phyloP scores from a whole-genome alignment of 2,113 vertebrate genomes.

The Melospiza georgiana region DNA sequence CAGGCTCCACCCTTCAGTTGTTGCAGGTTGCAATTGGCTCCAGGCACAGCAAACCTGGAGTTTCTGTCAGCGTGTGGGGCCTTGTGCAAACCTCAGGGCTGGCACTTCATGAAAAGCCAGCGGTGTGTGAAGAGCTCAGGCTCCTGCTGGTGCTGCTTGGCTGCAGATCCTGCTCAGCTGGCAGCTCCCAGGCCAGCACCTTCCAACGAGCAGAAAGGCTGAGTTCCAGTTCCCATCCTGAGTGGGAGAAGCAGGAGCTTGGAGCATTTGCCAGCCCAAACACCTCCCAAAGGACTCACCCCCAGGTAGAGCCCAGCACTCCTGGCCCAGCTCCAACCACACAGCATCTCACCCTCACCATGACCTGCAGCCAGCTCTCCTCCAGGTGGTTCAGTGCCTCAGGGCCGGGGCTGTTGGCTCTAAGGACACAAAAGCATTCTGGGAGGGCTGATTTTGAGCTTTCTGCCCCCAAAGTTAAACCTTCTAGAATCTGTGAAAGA shows the following conservation, averaged over 20 bases:
- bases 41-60: background rate
- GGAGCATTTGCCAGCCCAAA: rapidly evolving
- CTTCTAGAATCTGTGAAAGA: background rate
- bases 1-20: background rate
- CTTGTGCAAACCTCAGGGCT: rapidly evolving
- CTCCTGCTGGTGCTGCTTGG: background rate
- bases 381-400: background rate
- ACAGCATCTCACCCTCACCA: rapidly evolving
- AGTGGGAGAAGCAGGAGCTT: background rate
- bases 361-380: background rate
- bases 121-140: rapidly evolving
- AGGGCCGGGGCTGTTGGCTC: background rate
- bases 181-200: background rate
- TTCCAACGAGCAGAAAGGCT: background rate
- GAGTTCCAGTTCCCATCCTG: background rate
- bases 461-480: background rate
- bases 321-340: background rate
- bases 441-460: background rate
- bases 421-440: background rate
- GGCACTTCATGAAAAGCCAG: background rate
- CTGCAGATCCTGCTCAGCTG: background rate
- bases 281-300: rapidly evolving
- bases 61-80: rapidly evolving
- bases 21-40: rapidly evolving
- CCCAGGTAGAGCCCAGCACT: rapidly evolving